Evolutionary conservation across 2,888 invertebrate genomes (phyloP).

Genomic region (Pammene aurita): DNA sequence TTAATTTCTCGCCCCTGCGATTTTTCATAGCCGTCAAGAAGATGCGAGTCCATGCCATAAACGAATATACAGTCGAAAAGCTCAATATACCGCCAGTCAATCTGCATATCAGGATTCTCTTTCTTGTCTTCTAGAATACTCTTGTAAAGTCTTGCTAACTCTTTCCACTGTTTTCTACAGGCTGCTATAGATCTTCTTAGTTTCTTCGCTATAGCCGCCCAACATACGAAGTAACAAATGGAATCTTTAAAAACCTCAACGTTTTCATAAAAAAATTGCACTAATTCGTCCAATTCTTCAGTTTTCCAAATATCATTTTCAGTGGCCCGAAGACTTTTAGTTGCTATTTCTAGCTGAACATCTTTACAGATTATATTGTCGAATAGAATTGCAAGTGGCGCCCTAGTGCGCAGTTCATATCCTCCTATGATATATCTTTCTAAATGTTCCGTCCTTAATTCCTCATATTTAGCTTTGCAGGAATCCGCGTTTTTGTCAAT

Average conservation of each 20-base stretch:
- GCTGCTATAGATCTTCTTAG: constrained; percentile 51
- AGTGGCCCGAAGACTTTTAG: constrained; percentile 41
- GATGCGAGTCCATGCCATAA: constrained; percentile 70
- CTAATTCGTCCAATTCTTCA: constrained; percentile 62
- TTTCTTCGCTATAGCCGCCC: constrained; percentile 61
- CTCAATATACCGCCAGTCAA: constrained; percentile 76
- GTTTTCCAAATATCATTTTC: constrained; percentile 54
- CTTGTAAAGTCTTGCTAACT: constrained; percentile 62
- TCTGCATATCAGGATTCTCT: constrained; percentile 71
- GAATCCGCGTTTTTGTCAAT: constrained; percentile 64
- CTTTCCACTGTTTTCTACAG: constrained; percentile 68
- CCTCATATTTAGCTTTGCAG: constrained; percentile 62
- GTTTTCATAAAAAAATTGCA: constrained; percentile 68
- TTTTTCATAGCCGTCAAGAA: constrained; percentile 64
- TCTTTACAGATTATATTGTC: constrained; percentile 71
- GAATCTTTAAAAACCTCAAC: constrained; percentile 69
- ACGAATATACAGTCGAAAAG: constrained; percentile 76
- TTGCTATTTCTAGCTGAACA: constrained; percentile 53
- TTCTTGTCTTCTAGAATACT: constrained; percentile 70
- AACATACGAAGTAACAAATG: constrained; percentile 70
- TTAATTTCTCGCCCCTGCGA: constrained; percentile 39
- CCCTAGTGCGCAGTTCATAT: constrained; percentile 59
- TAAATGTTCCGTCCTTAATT: constrained; percentile 62
- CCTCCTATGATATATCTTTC: constrained; percentile 56
- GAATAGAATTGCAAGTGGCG: constrained; percentile 65